Base-by-base conservation (phyloP, 2,888 invertebrate species). In the Buathra laborator region DNA sequence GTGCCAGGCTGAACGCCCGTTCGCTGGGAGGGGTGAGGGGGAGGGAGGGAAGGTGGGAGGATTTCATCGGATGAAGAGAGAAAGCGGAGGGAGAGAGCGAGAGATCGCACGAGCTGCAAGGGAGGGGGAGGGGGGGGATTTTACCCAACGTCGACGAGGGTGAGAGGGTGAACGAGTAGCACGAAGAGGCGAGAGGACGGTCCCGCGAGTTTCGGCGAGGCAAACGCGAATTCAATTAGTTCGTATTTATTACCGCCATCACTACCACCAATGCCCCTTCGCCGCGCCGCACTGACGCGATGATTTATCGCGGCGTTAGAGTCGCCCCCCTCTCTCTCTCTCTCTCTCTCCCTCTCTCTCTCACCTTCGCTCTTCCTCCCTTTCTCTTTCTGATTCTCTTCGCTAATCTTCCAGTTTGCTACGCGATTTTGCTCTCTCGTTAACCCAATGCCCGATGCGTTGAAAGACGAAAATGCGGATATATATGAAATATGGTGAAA, bases 181-280 rank as follows among this genome's bases (percentile, higher is more conserved):
- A 70, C 70, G 70, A 67, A 70, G 80, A 75, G 59, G 71, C 74
- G 75, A 83, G 83, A 81, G 83, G 79, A 85, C 81, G 85, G 88
- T 88, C 87, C 86, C 87, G 84, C 88, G 84, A 89, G 87, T 88
- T 88, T 89, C 87, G 85, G 86, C 84, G 88, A 87, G 89, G 89
- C 90, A 89, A 91, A 91, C 89, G 91, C 88, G 90, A 90, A 92
- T 92, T 92, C 91, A 91, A 92, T 92, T 92, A 92, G 91, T 90
- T 90, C 88, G 89, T 91, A 92, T 91, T 91, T 92, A 91, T 92
- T 90, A 88, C 90, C 86, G 86, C 87, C 86, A 70, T 59, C 78
- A 74, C 68, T 44, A 70, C 82, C 72, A 62, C 78, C 71, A 71
- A 64, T 85, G 67, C 71, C 72, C 68, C 62, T 62, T 66, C 74